Evolutionary conservation across 2,797 vertebrate genomes (phyloP).

Genomic region (Eurystomus glaucurus): DNA sequence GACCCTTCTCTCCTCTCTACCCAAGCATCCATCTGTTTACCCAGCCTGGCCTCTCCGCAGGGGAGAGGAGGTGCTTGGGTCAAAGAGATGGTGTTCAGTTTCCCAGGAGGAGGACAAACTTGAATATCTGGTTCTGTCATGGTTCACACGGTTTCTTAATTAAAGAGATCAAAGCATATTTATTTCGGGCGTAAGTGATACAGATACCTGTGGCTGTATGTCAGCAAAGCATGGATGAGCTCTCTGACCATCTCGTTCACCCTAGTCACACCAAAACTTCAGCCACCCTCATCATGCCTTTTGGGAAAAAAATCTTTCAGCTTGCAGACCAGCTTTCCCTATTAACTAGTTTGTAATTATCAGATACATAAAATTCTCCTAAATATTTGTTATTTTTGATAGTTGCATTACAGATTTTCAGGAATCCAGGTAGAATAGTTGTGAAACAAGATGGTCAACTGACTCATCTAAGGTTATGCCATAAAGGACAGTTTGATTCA

Average conservation of each 20-base stretch:
- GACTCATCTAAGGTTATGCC: background rate
- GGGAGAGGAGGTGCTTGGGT: fast-evolving
- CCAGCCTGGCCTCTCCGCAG: background rate
- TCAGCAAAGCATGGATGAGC: background rate
- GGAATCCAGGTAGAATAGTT: background rate
- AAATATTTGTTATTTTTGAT: background rate
- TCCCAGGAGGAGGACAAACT: background rate
- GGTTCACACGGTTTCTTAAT: background rate
- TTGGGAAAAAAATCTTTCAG: background rate
- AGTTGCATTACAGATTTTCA: background rate
- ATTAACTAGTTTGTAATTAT: background rate
- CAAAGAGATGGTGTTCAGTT: background rate
- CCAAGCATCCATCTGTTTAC: fast-evolving
- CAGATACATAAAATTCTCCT: background rate
- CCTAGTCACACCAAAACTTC: background rate
- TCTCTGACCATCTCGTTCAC: fast-evolving
- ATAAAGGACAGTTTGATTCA: background rate
- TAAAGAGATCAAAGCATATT: background rate
- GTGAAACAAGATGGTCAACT: background rate
- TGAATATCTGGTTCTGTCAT: slow-evolving; percentile 27
- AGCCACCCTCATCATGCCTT: fast-evolving
- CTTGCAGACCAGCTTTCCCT: background rate
- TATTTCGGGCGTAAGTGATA: background rate
- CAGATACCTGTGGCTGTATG: background rate
- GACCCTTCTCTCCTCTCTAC: background rate